Base-by-base conservation (phyloP, 2,888 invertebrate species). In the Criorhina ranunculi region DNA sequence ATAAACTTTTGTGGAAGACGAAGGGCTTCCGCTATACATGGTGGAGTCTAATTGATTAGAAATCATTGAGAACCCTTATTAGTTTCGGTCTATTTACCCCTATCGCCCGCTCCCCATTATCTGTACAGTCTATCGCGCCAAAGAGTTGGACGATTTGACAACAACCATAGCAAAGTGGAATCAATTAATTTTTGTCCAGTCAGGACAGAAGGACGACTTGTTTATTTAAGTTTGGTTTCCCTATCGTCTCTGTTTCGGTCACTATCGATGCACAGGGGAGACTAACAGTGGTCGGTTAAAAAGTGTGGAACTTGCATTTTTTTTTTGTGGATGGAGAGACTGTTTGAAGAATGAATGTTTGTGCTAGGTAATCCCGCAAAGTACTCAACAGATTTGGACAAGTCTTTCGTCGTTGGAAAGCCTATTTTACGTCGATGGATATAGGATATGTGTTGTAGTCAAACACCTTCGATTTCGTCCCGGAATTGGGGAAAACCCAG, bases 161-260 rank as follows among this genome's bases (percentile, higher is more conserved):
- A 37, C 55, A 35, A 55, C 42, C n/a, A n/a, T n/a, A n/a, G 17
- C 24, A 69, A 66, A 57, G 29, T 40, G 37, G 15, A 66, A 66
- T 49, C 75, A 66, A 75, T 73, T 64, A 64, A 64, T 57, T 57
- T 29, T 51, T 44, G 46, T 49, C 66, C 53, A 46, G 31, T 42
- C 8, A 15, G 15, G 40, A 4, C 4, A 24, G 31, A n/a, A 15
- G 57, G 4, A 35, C 2, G 4, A 35, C 2, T 60, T 31, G 29
- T 40, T 72, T 49, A 35, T 9, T 53, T 64, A 5, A 37, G 12
- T 24, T 46, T 62, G n/a, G n/a, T 33, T 37, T 62, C 19, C 5
- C 15, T n/a, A 33, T 5, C 19, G 24, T 17, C 37, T 19, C 37
- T 19, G 11, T 9, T 9, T 11, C 19, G 24, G 24, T 24, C 24